phyloP scores from a whole-genome alignment of 2,797 vertebrate species.

The Chiroxiphia lanceolata region DNA sequence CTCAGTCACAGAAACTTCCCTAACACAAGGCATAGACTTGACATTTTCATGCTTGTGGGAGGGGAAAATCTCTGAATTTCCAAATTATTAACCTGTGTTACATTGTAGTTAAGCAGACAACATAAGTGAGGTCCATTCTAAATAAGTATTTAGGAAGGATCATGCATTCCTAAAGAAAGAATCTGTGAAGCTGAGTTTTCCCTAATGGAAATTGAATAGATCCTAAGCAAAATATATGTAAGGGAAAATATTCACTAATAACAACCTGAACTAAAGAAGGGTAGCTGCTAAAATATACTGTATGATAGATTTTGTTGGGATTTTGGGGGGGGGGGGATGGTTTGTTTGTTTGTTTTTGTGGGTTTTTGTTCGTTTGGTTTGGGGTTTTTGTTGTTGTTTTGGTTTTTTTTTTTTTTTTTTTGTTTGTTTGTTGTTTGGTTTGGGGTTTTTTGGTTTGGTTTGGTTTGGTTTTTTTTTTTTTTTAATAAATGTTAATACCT shows the following conservation, averaged over 20 bases:
- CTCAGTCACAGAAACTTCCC: not conserved
- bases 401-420: too few relatives aligned
- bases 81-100: not conserved
- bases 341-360: too few relatives aligned
- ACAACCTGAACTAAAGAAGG: not conserved
- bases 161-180: rapidly evolving
- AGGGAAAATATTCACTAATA: not conserved
- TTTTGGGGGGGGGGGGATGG: too few relatives aligned
- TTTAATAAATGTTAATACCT: not conserved
- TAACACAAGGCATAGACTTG: not conserved
- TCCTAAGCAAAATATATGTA: not conserved
- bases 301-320: not conserved
- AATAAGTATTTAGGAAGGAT: not conserved
- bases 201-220: not conserved
- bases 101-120: not conserved
- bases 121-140: not conserved
- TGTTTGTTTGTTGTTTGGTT: too few relatives aligned
- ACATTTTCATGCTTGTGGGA: not conserved
- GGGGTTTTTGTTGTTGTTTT: too few relatives aligned
- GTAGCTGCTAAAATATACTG: not conserved
- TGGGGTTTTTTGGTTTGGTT: too few relatives aligned
- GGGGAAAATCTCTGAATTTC: not conserved
- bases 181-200: not conserved
- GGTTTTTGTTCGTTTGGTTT: too few relatives aligned
- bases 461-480: not conserved